These are phyloP conservation scores for Heptranchias perlo DNA, from an alignment of 2,113 vertebrate species.

Conservation along the genomic window DNA sequence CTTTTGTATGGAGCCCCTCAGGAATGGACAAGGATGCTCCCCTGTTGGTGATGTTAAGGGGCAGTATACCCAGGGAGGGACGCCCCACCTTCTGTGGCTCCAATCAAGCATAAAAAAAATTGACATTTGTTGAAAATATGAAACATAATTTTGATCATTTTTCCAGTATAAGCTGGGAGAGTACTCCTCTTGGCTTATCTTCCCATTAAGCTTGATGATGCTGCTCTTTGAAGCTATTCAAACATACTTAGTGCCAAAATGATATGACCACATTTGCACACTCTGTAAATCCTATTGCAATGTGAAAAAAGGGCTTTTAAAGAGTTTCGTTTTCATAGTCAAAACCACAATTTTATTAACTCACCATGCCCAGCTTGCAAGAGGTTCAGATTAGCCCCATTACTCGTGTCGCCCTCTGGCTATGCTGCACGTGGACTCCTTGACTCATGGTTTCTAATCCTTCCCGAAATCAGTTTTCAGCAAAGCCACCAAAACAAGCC, in stretches of 20 bases:
- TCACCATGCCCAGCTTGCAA: neutral
- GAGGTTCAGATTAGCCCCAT: neutral
- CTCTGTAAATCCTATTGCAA: neutral
- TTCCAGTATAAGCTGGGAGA: neutral
- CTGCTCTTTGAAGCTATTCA: neutral
- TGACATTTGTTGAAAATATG: neutral
- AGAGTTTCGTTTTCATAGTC: neutral
- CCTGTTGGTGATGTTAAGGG: neutral
- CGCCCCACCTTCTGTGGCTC: neutral
- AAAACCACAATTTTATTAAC: neutral
- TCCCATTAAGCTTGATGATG: neutral
- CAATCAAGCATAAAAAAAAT: neutral
- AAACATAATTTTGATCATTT: neutral
- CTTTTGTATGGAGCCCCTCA: neutral
- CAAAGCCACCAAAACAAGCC: neutral
- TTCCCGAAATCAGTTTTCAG: neutral
- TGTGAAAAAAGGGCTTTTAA: neutral
- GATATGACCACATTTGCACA: neutral
- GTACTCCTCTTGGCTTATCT: neutral
- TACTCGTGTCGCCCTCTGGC: neutral
- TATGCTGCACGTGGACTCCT: neutral
- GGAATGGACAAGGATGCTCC: neutral
- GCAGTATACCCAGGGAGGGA: neutral
- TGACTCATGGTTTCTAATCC: neutral
- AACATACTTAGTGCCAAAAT: neutral